A percentile compares a stretch with the other conserved stretches of the same genome.
Evolutionary conservation across 2,888 invertebrate species (phyloP).

Genomic region (Proisotoma minuta): DNA sequence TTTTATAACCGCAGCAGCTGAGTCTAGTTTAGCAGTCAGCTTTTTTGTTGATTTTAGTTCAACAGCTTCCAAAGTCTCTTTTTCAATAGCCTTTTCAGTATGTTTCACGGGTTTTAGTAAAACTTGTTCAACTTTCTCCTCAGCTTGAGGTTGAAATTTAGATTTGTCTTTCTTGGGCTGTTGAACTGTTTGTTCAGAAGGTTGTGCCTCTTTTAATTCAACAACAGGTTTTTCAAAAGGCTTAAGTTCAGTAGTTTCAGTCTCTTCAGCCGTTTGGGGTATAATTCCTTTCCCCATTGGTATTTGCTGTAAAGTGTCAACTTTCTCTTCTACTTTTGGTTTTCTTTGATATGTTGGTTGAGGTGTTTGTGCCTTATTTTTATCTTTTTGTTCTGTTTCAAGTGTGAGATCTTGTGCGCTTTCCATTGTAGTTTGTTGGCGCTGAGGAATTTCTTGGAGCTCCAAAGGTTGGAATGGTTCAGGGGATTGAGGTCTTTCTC

Average conservation of each 20-base stretch:
- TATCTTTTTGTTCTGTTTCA: conserved; percentile 14
- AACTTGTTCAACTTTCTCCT: conserved; percentile 6
- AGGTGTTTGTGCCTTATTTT: conserved; percentile 11
- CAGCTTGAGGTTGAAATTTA: neutral
- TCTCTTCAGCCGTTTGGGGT: conserved; percentile 12
- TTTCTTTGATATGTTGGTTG: conserved; percentile 39
- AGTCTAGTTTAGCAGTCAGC: neutral
- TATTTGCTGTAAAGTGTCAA: conserved; percentile 11
- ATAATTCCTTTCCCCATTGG: conserved; percentile 26
- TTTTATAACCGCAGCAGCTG: neutral
- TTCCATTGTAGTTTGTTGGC: conserved; percentile 15
- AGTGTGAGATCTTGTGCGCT: conserved; percentile 21
- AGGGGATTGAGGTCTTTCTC: neutral
- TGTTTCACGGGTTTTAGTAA: neutral
- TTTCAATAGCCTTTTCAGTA: conserved; percentile 9
- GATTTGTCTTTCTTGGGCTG: neutral
- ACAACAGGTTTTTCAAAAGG: conserved; percentile 39
- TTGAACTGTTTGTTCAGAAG: neutral
- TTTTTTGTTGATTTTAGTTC: neutral
- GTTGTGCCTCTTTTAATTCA: neutral
- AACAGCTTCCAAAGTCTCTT: neutral
- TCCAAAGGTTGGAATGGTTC: conserved; percentile 22
- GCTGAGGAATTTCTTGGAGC: conserved; percentile 17
- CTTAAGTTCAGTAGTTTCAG: conserved; percentile 46
- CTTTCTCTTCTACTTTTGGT: conserved; percentile 34